phyloP scores from a whole-genome alignment of 2,797 vertebrate genomes.

The Sebastes kiyomatsui region DNA sequence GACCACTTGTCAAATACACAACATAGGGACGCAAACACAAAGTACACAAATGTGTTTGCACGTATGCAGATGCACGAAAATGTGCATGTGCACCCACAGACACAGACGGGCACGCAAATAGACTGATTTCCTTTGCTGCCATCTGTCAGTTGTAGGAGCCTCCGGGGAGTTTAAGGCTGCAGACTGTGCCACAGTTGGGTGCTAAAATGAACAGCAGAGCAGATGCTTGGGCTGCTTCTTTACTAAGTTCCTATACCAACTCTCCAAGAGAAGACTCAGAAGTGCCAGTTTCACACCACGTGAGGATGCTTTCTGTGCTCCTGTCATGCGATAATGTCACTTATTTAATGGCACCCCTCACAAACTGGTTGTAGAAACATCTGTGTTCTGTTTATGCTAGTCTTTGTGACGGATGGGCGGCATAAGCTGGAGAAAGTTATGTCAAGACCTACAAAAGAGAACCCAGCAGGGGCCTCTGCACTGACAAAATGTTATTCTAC shows the following conservation, averaged over 20 bases:
- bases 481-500: not conserved
- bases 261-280: not conserved
- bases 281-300: slow-evolving; percentile 24
- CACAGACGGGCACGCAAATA: slow-evolving; percentile 14
- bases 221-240: slow-evolving; percentile 64
- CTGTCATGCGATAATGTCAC: slow-evolving; percentile 45
- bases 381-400: slow-evolving; percentile 27
- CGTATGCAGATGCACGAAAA: slow-evolving; percentile 15
- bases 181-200: slow-evolving; percentile 64
- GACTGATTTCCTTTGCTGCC: slow-evolving; percentile 47
- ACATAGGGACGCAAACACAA: not conserved
- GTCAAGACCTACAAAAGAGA: slow-evolving; percentile 7
- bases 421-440: not conserved
- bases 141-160: slow-evolving; percentile 60
- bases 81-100: not conserved
- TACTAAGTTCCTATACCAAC: slow-evolving; percentile 15
- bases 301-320: slow-evolving; percentile 11
- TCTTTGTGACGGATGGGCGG: slow-evolving; percentile 21
- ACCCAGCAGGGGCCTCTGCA: not conserved
- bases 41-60: not conserved
- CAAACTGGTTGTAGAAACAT: slow-evolving; percentile 34
- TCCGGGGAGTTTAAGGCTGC: slow-evolving; percentile 51
- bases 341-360: slow-evolving; percentile 31
- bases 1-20: not conserved
- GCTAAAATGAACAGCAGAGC: slow-evolving; percentile 54